Evolutionary conservation across 2,888 invertebrate species (phyloP), one percentile per base, ranked within the genome.

Genomic region (Thecocarcelia acutangulata): DNA sequence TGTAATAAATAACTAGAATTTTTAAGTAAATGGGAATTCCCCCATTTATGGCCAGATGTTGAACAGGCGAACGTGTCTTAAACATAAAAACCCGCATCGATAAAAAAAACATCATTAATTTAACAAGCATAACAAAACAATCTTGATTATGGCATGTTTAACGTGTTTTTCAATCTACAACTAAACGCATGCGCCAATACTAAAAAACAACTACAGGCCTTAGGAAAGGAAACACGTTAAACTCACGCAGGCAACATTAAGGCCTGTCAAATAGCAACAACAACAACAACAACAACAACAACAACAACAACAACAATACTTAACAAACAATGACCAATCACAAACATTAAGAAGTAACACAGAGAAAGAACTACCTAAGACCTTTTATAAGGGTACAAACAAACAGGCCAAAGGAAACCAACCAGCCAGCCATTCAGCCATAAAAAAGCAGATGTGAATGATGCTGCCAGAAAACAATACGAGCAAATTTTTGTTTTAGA

Each of bases 181-280:
- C 73, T 19, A 66, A 74, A 82, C 82, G 82, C 82, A 78, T 82
- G 82, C 82, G 82, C 82, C 82, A 82, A 78, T 46, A 70, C 82
- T 58, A 52, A 64, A 59, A 63, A 56, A 4, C 52, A 46, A 12
- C 48, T 17, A 40, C 46, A 56, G 21, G 6, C 46, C 24, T 4
- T 15, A 21, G 58, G 70, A 4, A 17, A 50, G 42, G 17, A 63
- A 56, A 50, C 24, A 48, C 48, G 33, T 33, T 54, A 52, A 63
- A 63, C 37, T 58, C 68, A 68, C 33, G 59, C 50, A 68, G 8
- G 21, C 40, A 40, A n/a, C n/a, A 44, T n/a, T 44, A 5, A 44
- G 13, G n/a, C 44, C n/a, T 44, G 44, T 28, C 6, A 44, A 6
- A 12, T 42, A n/a, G 4, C 3, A 15, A n/a, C n/a, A n/a, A n/a